Conservation (phyloP, 2,888 invertebrate genomes). For the Orchesella flavescens region DNA sequence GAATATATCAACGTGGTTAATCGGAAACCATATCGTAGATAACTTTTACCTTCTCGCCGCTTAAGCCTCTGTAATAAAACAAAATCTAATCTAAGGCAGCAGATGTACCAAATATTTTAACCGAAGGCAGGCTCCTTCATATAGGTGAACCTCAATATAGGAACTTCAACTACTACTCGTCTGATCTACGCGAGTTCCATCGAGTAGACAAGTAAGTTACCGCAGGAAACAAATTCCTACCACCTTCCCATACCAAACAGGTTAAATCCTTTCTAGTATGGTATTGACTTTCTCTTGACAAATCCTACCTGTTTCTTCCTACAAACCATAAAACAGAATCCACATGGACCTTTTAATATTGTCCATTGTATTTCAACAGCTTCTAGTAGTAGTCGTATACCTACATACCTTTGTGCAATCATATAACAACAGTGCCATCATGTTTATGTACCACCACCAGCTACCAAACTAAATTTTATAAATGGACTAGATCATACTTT, state of each 20-base stretch:
- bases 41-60: background rate
- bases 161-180: background rate
- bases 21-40: background rate
- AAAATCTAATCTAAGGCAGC: constrained; percentile 12
- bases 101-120: background rate
- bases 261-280: constrained; percentile 1
- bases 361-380: no score
- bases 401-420: background rate
- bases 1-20: background rate
- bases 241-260: constrained; percentile 2
- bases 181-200: background rate
- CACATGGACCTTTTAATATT: no score
- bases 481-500: background rate
- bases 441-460: background rate
- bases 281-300: constrained; percentile 25
- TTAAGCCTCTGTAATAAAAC: constrained; percentile 6
- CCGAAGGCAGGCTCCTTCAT: background rate
- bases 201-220: background rate
- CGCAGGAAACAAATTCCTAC: constrained; percentile 2
- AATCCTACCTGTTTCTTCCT: constrained; percentile 12
- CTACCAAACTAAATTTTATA: background rate
- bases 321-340: constrained; percentile 9
- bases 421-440: background rate
- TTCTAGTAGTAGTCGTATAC: no score
- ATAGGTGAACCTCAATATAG: background rate